Conservation (phyloP, 2,113 vertebrate genomes). For the Aldabrachelys gigantea region DNA sequence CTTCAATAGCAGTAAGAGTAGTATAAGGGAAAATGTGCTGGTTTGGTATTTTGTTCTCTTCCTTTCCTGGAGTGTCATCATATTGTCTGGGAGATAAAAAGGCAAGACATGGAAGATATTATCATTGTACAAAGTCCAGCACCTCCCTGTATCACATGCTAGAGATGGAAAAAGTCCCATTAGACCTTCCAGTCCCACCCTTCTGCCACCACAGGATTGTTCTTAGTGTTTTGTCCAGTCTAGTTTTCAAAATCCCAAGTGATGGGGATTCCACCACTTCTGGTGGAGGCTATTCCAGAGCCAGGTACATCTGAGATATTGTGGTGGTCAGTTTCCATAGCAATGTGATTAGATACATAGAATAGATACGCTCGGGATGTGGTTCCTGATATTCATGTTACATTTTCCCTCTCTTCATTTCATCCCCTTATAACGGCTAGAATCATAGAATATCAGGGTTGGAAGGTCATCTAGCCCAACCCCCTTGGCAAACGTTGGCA, state of each 20-base stretch:
- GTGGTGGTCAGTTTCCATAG: not conserved
- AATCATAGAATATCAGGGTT: too few species aligned
- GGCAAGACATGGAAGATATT: not conserved
- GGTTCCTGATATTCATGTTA: not conserved
- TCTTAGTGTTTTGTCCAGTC: not conserved
- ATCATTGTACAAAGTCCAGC: not conserved
- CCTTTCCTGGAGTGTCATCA: not conserved
- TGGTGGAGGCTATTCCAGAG: not conserved
- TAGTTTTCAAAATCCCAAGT: not conserved
- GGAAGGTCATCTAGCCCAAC: too few species aligned
- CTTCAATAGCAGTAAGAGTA: not conserved
- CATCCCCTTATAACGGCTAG: not conserved
- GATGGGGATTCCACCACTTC: not conserved
- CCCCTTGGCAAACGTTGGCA: not conserved
- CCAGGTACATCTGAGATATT: not conserved
- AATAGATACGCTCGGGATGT: not conserved
- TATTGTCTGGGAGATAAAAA: not conserved
- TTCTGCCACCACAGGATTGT: not conserved
- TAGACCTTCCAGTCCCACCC: not conserved
- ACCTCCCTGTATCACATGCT: too few species aligned
- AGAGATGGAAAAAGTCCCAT: not conserved
- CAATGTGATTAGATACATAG: fast-evolving
- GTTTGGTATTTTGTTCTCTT: not conserved
- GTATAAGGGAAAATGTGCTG: not conserved
- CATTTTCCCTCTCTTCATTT: not conserved